Evolutionary conservation across 2,888 invertebrate species (phyloP).

Genomic region (Drosophila anomalata): DNA sequence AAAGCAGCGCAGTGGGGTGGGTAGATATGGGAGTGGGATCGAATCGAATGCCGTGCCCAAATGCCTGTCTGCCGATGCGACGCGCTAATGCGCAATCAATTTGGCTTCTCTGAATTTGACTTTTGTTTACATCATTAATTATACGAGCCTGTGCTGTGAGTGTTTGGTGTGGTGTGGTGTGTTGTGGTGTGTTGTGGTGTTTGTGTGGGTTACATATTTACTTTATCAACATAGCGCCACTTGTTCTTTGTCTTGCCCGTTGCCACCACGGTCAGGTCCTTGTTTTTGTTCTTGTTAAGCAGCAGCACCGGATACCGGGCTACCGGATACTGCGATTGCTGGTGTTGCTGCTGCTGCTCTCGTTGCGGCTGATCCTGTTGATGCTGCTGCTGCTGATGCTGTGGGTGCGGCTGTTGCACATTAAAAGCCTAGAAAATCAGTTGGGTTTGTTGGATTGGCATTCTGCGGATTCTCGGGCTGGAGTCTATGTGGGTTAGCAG

Average conservation of each 20-base stretch:
- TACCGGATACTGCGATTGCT: slow-evolving; percentile 51
- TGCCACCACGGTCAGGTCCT: slow-evolving; percentile 83
- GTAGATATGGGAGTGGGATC: slow-evolving; percentile 26
- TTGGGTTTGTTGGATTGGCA: slow-evolving; percentile 31
- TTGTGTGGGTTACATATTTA: slow-evolving; percentile 79
- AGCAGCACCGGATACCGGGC: slow-evolving; percentile 84
- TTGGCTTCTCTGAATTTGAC: slow-evolving; percentile 39
- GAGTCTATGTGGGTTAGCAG: slow-evolving; percentile 36
- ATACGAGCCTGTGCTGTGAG: slow-evolving; percentile 35
- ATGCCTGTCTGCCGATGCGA: slow-evolving; percentile 57
- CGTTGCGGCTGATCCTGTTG: slow-evolving; percentile 46
- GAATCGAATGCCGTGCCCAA: slow-evolving; percentile 47
- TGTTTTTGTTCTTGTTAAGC: slow-evolving; percentile 83
- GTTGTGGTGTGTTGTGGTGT: slow-evolving; percentile 17
- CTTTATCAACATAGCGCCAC: slow-evolving; percentile 83
- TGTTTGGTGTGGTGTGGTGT: slow-evolving; percentile 13
- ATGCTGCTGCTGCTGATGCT: slow-evolving; percentile 30
- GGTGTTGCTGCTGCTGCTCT: slow-evolving; percentile 39
- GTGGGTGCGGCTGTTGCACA: slow-evolving; percentile 54
- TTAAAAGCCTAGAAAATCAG: slow-evolving; percentile 74
- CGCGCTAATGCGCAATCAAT: slow-evolving; percentile 51
- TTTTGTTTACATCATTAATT: slow-evolving; percentile 56
- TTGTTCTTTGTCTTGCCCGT: slow-evolving; percentile 83
- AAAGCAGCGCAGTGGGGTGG: slow-evolving; percentile 6
- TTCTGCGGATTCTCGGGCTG: slow-evolving; percentile 3